These are phyloP conservation scores for Oreochromis niloticus DNA, from an alignment of 2,113 vertebrate species.

Conservation along the genomic window DNA sequence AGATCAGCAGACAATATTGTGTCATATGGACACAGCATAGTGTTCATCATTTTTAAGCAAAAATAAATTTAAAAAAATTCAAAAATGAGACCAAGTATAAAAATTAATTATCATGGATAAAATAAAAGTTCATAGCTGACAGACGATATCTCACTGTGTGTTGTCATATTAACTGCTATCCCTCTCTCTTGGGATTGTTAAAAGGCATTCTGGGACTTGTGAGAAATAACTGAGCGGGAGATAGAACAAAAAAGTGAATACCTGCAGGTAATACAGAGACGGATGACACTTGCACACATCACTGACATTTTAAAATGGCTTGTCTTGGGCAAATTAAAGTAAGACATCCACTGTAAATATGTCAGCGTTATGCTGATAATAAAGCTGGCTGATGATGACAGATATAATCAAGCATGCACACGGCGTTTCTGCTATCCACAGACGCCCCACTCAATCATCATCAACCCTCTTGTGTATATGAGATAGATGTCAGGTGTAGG, in stretches of 20 bases:
- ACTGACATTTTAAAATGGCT: background rate
- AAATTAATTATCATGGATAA: background rate
- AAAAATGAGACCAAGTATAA: background rate
- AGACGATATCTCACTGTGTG: background rate
- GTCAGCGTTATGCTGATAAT: background rate
- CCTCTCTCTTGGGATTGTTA: background rate
- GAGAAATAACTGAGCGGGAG: background rate
- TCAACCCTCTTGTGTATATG: background rate
- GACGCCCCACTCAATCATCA: conserved; percentile 11
- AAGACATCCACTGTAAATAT: background rate
- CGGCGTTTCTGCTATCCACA: background rate
- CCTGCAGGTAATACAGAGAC: background rate
- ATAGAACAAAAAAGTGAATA: background rate
- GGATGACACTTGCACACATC: background rate
- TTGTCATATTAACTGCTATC: background rate
- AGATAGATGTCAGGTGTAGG: background rate
- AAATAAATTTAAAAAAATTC: background rate
- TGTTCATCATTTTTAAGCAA: background rate
- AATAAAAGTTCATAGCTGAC: background rate
- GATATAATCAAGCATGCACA: background rate
- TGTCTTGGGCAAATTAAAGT: background rate
- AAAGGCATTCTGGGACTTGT: background rate
- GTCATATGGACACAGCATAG: no score
- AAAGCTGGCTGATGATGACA: background rate
- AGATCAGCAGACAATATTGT: background rate